phyloP scores from a whole-genome alignment of 2,797 vertebrate species.

The Petrocephalus sullivani region DNA sequence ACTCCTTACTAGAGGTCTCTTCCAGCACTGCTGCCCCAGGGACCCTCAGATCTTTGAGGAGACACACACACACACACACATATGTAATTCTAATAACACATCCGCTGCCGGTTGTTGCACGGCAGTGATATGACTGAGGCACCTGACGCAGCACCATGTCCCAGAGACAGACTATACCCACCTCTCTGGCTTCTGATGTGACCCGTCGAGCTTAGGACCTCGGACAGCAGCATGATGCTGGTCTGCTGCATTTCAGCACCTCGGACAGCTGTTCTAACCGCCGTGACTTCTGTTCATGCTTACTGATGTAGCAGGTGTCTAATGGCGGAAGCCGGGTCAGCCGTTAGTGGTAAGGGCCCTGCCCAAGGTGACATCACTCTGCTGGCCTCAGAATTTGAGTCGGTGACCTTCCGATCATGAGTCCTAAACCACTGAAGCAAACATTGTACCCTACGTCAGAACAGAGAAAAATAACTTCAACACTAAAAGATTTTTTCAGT shows the following conservation, averaged over 20 bases:
- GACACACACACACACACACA: not conserved
- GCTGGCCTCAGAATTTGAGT: not conserved
- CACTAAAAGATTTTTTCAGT: not conserved
- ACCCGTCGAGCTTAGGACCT: not conserved
- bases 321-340: not conserved
- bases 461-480: not conserved
- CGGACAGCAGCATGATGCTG: slow-evolving; percentile 1
- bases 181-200: not conserved
- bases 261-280: slow-evolving; percentile 32
- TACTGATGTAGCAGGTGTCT: not conserved
- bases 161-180: not conserved
- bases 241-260: slow-evolving; percentile 6
- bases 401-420: not conserved
- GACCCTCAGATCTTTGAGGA: not conserved
- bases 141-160: not conserved
- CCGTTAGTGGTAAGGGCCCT: not conserved
- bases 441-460: not conserved
- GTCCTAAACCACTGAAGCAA: not conserved
- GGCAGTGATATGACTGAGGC: not conserved
- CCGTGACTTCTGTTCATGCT: not conserved
- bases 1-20: too few relatives aligned
- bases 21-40: too few relatives aligned
- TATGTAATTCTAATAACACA: not conserved
- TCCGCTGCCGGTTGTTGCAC: not conserved
- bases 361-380: not conserved